Percentiles rank a stretch among this genome's conserved stretches.
Conservation (phyloP, 2,888 invertebrate genomes). For the Drosophila eohydei region DNA sequence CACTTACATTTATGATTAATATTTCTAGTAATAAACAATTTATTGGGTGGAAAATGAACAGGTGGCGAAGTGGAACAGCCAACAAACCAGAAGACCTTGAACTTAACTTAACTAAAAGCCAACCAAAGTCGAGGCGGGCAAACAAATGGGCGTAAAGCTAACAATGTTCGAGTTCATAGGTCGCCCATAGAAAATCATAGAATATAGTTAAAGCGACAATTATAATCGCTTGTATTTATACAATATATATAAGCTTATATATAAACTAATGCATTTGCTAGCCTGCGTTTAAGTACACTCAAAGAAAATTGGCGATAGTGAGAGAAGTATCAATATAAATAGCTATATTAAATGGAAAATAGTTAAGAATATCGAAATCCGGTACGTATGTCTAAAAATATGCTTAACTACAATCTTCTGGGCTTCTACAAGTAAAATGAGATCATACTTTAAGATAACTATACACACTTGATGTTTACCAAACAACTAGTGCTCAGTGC, state of each 20-base stretch:
- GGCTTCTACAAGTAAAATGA: background rate
- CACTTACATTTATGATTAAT: conserved; percentile 4
- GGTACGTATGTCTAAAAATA: background rate
- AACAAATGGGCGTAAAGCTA: conserved; percentile 5
- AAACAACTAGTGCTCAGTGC: background rate
- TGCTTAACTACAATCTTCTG: background rate
- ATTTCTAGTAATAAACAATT: conserved; percentile 45
- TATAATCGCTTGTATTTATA: conserved; percentile 33
- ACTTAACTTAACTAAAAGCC: background rate
- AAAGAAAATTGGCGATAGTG: background rate
- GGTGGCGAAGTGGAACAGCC: conserved; percentile 42
- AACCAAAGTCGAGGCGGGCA: conserved; percentile 33
- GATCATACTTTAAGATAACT: background rate
- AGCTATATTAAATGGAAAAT: background rate
- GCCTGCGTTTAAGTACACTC: background rate
- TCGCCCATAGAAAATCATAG: conserved; percentile 25
- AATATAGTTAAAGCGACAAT: conserved; percentile 31
- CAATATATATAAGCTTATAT: background rate
- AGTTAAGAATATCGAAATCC: background rate
- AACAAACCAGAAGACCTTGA: conserved; percentile 6
- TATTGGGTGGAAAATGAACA: conserved; percentile 61
- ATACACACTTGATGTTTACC: background rate
- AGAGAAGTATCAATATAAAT: background rate
- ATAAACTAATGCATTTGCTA: background rate
- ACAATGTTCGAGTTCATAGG: conserved; percentile 33